Evolutionary conservation across 1,140 invertebrate genomes (phyloP).

Genomic region (Hycleus cichorii): DNA sequence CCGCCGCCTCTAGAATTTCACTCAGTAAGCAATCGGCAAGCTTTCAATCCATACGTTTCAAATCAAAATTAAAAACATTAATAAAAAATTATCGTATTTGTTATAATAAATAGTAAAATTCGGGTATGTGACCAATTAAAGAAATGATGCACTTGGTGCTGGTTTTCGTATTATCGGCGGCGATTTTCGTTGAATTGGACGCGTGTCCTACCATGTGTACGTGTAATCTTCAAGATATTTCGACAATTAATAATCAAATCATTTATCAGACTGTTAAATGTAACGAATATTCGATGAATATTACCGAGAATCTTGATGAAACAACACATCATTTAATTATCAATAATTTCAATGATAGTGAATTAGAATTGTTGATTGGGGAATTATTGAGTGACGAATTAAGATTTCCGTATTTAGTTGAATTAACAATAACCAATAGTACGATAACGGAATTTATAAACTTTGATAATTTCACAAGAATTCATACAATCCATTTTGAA

Average conservation of each 20-base stretch:
- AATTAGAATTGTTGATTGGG: not conserved
- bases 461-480: constrained; percentile 42
- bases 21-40: not conserved
- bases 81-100: no score
- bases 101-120: no score
- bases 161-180: constrained; percentile 12
- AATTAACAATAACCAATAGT: constrained; percentile 14
- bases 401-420: not conserved
- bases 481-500: constrained; percentile 45
- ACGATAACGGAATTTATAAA: constrained; percentile 6
- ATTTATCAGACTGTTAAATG: constrained; percentile 8
- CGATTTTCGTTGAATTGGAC: not conserved
- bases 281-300: constrained; percentile 4
- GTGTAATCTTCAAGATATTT: constrained; percentile 4
- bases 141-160: constrained; percentile 16
- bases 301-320: constrained; percentile 13
- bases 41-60: no score
- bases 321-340: constrained; percentile 15
- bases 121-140: constrained; percentile 11
- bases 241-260: constrained; percentile 14
- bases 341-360: not conserved
- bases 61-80: no score
- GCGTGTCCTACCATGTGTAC: constrained; percentile 24
- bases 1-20: not conserved
- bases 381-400: not conserved